Base-by-base conservation (phyloP, 2,888 invertebrate species). In the Parnassius glacialis region DNA sequence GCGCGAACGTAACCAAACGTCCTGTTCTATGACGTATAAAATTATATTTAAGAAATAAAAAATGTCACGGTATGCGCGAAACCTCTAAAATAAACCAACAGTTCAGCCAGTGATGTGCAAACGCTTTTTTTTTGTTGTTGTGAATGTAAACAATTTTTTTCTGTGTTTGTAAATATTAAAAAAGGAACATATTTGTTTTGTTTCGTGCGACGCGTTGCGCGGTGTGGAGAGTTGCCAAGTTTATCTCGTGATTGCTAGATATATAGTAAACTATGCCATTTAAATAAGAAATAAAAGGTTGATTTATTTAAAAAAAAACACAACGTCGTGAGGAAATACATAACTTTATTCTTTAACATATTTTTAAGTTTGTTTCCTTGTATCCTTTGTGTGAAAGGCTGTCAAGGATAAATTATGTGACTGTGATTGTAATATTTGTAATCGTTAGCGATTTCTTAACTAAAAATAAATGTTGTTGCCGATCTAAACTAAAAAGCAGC, bases 181-280 rank as follows among this genome's bases (percentile, higher is more conserved):
- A 13, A 41, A 41, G 25, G 34, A n/a, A 34, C 48, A 44, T 5
- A 44, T 52, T 52, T 61, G 45, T 55, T 25, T 43, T 52, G 42
- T 48, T 41, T 56, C 47, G 58, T 59, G 25, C 42, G 13, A 62
- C 20, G 13, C 3, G 25, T 59, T 53, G n/a, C 34, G 61, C 12
- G 42, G 41, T 45, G 62, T 61, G 60, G 63, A 57, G 10, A n/a
- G 50, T 48, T 61, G 65, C 67, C 65, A 65, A 58, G 13, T 47
- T 60, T 59, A 63, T 65, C 63, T 58, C 20, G 61, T 60, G 64
- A 63, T 63, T 59, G 57, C 57, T 57, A 50, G 65, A 65, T 34
- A 34, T 5, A 34, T 59, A 59, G 57, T 50, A 16, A 34, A 52
- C 13, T 25, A 51, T 44, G 53, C 13, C 10, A 62, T 47, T 47